These are phyloP conservation scores for Cricetomys ansorgei DNA, from an alignment of 2,113 vertebrate species.

Conservation along the genomic window DNA sequence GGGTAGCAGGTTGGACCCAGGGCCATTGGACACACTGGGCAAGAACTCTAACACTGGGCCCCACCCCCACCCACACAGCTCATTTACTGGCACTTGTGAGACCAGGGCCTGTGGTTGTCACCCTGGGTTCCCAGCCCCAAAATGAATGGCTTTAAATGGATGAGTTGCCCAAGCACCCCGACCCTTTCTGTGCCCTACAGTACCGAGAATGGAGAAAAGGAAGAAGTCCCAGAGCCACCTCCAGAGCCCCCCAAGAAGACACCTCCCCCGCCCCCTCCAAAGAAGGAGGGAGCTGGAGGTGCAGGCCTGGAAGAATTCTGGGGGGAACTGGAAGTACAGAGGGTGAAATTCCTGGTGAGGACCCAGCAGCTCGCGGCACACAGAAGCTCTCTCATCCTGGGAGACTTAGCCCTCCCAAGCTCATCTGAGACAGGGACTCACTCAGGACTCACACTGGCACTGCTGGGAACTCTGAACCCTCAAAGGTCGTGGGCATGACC, in stretches of 20 bases:
- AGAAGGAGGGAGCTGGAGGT: slow-evolving; percentile 78
- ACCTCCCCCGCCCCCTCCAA: slow-evolving; percentile 72
- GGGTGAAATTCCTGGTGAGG: slow-evolving; percentile 94
- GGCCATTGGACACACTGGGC: not conserved
- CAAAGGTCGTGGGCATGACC: no score
- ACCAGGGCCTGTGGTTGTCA: not conserved
- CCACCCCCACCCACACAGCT: not conserved
- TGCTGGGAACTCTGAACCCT: not conserved
- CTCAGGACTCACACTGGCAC: not conserved
- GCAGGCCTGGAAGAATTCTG: slow-evolving; percentile 92
- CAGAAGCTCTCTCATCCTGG: not conserved
- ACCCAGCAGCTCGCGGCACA: not conserved
- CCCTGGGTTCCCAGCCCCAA: not conserved
- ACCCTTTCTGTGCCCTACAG: slow-evolving; percentile 80
- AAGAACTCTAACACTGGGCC: no score
- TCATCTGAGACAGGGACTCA: not conserved
- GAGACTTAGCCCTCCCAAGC: no score
- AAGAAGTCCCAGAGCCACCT: slow-evolving; percentile 66
- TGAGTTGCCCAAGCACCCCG: not conserved
- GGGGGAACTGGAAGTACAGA: slow-evolving; percentile 94
- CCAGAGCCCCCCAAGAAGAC: slow-evolving; percentile 84
- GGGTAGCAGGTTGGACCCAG: no score
- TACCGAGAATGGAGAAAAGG: slow-evolving; percentile 93
- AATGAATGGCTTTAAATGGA: not conserved
- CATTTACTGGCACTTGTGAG: not conserved